These are phyloP conservation scores for Pterostichus madidus DNA, from an alignment of 2,888 invertebrate species.

Conservation along the genomic window DNA sequence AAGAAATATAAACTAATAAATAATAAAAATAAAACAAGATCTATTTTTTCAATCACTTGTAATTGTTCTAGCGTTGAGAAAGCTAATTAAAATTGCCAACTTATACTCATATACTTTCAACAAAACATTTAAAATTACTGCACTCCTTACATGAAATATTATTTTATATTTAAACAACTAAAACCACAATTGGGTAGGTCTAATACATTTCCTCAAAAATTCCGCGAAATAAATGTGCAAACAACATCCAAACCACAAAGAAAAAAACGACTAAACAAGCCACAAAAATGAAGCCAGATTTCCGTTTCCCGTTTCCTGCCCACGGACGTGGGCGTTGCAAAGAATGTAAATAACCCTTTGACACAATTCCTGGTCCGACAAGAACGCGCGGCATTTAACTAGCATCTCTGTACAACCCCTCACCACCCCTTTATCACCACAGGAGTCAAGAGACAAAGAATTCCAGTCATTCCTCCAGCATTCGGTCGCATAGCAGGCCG, in stretches of 20 bases:
- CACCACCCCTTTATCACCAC: neutral
- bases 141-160: too few species aligned
- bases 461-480: slow-evolving; percentile 19
- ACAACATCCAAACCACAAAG: neutral
- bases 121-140: too few species aligned
- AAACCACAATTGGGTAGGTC: too few species aligned
- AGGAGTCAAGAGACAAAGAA: slow-evolving; percentile 18
- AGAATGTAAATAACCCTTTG: slow-evolving; percentile 27
- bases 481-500: neutral
- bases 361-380: slow-evolving; percentile 23
- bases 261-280: neutral
- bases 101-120: too few species aligned
- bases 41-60: too few species aligned
- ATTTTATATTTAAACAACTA: neutral
- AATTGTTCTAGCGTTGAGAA: too few species aligned
- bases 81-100: too few species aligned
- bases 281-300: too few species aligned
- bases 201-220: neutral
- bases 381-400: slow-evolving; percentile 23
- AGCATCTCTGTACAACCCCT: neutral
- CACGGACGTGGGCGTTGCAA: too few species aligned
- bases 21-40: too few species aligned
- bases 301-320: too few species aligned
- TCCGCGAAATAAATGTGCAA: neutral
- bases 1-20: too few species aligned